phyloP scores from a whole-genome alignment of 2,888 invertebrate genomes.

The Habrosyne pyritoides region DNA sequence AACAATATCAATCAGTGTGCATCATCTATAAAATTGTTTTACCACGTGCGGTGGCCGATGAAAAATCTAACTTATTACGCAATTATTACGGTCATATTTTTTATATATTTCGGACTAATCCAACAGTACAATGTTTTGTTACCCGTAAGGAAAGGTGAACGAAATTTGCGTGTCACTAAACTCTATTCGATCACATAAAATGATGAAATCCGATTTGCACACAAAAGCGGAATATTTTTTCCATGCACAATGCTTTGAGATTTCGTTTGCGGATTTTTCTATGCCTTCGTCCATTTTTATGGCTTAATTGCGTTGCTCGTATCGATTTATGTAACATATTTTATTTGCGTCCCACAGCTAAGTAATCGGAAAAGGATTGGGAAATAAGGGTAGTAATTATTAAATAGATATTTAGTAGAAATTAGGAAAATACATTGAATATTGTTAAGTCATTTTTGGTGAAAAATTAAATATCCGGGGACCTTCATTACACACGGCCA shows the following conservation, averaged over 20 bases:
- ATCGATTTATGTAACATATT: neutral
- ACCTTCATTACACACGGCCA: no score
- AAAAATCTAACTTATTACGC: slow-evolving; percentile 48
- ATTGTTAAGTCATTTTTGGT: no score
- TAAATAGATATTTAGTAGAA: no score
- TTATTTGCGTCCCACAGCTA: no score
- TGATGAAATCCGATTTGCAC: slow-evolving; percentile 3
- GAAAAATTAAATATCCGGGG: no score
- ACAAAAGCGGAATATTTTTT: slow-evolving; percentile 3
- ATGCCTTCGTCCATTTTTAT: neutral
- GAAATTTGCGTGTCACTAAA: slow-evolving; percentile 2
- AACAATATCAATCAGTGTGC: slow-evolving; percentile 45
- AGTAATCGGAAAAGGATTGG: no score
- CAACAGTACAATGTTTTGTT: neutral
- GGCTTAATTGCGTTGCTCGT: neutral
- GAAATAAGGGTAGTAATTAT: no score
- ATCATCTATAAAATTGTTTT: slow-evolving; percentile 52
- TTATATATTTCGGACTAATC: slow-evolving; percentile 23
- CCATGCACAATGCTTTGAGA: neutral
- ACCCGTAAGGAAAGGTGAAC: neutral
- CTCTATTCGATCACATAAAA: neutral
- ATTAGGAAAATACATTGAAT: no score
- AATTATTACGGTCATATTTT: slow-evolving; percentile 45
- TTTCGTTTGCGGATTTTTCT: neutral
- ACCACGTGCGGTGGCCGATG: slow-evolving; percentile 52